Evolutionary conservation across 2,113 vertebrate genomes (phyloP), one percentile per base, ranked within the genome.

Genomic region (Paratilapia polleni): DNA sequence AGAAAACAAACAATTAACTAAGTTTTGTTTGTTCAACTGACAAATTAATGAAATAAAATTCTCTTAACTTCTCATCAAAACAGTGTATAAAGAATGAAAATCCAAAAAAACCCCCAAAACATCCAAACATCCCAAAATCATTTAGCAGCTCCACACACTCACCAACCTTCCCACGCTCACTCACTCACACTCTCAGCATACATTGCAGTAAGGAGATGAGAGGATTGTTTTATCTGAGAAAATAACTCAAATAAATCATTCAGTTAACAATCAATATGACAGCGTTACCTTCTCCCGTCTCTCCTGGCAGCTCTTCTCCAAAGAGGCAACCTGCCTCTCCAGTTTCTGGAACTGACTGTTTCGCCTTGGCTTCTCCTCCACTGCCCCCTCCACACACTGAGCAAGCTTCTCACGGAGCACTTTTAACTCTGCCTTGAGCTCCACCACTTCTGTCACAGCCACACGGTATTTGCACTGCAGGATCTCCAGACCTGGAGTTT

Each of bases 391-490:
- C 52, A 95, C 93, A 3, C 93, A 94, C 76, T 97, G 96, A 81
- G 97, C 96, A 54, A 98, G 97, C 89, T 96, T 97, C 76, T 99
- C 97, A 81, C 97, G 97, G 82, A 98, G 96, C 81, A 93, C 93
- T 93, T 97, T 99, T 70, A 99, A 94, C 94, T 99, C 97, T 1
- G 96, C 96, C 92, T 99, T 99, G 56, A 99, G 96, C 87, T 98
- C 97, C 15, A 99, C 97, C 87, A 99, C 97, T 91, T 99, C 98
- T 0, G 97, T 98, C 78, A 99, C 97, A 1, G 98, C 98, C 81
- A 99, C 97, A 79, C 97, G 96, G 88, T 99, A 99, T 93, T 99
- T 99, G 92, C 97, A 98, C 82, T 98, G 97, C 19, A 99, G 92
- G 81, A 99, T 97, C 93, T 99, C 98, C 63, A 98, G 92, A 61